Conservation (phyloP, 2,888 invertebrate genomes). For the Bugulina stolonifera region DNA sequence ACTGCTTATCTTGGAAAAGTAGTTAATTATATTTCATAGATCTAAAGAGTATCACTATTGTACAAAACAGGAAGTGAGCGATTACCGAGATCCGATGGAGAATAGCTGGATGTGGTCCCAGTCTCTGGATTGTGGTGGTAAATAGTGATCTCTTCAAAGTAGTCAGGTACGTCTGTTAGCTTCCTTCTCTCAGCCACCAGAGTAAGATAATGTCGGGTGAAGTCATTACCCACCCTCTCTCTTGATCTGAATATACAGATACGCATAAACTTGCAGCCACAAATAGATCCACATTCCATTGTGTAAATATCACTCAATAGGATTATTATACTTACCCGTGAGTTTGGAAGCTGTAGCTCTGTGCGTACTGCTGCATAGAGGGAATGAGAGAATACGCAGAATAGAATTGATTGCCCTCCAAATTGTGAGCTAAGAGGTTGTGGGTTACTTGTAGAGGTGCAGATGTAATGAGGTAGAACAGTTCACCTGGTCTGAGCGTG, state of each 20-base stretch:
- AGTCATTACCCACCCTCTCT: neutral
- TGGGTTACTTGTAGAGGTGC: conserved; percentile 10
- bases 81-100: neutral
- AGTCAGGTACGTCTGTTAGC: neutral
- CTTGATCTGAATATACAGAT: neutral
- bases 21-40: no score
- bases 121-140: neutral
- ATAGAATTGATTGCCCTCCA: neutral
- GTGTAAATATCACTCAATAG: no score
- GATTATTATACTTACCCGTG: conserved; percentile 13
- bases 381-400: neutral
- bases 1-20: no score
- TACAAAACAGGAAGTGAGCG: neutral
- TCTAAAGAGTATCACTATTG: no score
- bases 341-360: conserved; percentile 20
- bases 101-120: neutral
- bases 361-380: neutral
- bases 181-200: neutral
- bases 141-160: neutral
- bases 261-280: no score
- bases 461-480: neutral
- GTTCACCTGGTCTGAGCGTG: neutral
- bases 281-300: no score
- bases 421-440: neutral
- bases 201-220: neutral